Base-by-base conservation (phyloP, 2,888 invertebrate species). In the Crioceris asparagi region DNA sequence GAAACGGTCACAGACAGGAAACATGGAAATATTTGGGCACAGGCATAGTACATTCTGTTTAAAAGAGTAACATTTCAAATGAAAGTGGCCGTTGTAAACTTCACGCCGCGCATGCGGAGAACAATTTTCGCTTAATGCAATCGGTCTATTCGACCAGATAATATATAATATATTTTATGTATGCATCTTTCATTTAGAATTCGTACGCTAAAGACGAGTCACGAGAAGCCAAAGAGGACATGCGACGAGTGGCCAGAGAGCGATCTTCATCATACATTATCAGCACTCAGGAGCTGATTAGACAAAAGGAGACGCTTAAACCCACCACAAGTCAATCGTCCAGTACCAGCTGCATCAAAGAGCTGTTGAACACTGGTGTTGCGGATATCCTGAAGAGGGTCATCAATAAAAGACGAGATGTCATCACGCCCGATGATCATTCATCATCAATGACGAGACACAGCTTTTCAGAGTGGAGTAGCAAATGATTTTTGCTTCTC, bases 351-450 rank as follows among this genome's bases (percentile, higher is more conserved):
- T 65, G 64, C 44, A 62, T 66, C 34, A 64, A 65, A 40, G 63
- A 61, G 3, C 43, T 64, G 18, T 48, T 65, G 36, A 61, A 59
- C 34, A 60, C 56, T 10, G 61, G 64, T 4, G 62, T 65, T 19
- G 62, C 61, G 2, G 64, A 66, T 47, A 64, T 65, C 38, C 49
- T 64, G 35, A 64, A 65, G 40, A 53, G 57, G 36, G 64, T 65
- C 6, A 61, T 66, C 14, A 59, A 52, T 35, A 65, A 64, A 47
- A 49, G 62, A 30, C 47, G 60, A 15, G 63, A 65, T n/a, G 55
- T 58, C 3, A 50, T 57, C 30, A 49, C 54, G 12, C 50, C 59
- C 1, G 56, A 56, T 14, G 56, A 57, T 12, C 59, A 59, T 21
- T 45, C 44, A 16, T 42, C 43, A 4, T 39, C 53, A 6, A 38